phyloP scores from a whole-genome alignment of 2,113 vertebrate species.

The Corydoras maculifer region DNA sequence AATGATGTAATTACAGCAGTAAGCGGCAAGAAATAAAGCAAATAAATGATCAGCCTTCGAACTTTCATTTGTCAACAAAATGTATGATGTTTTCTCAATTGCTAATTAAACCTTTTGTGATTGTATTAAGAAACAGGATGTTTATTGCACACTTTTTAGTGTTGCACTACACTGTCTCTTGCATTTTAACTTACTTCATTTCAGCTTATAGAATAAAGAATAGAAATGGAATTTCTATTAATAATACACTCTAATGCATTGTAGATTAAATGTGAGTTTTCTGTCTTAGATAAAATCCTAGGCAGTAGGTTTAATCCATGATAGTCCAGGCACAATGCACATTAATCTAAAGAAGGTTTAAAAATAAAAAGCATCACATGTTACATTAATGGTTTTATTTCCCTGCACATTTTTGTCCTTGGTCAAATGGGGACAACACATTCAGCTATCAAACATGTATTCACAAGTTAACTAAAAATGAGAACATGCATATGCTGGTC shows the following conservation, averaged over 20 bases:
- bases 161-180: no score
- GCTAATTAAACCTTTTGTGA: no score
- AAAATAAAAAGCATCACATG: slow-evolving; percentile 17
- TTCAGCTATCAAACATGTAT: slow-evolving; percentile 22
- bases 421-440: slow-evolving; percentile 31
- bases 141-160: no score
- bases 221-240: neutral
- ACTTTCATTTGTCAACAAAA: no score
- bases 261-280: neutral
- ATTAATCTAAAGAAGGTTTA: slow-evolving; percentile 18
- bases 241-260: slow-evolving; percentile 1
- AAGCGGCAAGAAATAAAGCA: no score
- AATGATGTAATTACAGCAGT: no score
- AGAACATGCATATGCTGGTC: slow-evolving; percentile 17
- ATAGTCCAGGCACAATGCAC: neutral
- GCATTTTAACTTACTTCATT: neutral
- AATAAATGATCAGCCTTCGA: no score
- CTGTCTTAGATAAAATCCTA: neutral
- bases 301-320: neutral
- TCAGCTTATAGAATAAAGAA: neutral
- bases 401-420: slow-evolving; percentile 43
- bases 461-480: slow-evolving; percentile 45
- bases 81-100: no score
- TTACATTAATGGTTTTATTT: slow-evolving; percentile 43
- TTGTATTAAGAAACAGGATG: no score